Conservation (phyloP, 1,140 invertebrate species). For the Medauroidea extradentata region DNA sequence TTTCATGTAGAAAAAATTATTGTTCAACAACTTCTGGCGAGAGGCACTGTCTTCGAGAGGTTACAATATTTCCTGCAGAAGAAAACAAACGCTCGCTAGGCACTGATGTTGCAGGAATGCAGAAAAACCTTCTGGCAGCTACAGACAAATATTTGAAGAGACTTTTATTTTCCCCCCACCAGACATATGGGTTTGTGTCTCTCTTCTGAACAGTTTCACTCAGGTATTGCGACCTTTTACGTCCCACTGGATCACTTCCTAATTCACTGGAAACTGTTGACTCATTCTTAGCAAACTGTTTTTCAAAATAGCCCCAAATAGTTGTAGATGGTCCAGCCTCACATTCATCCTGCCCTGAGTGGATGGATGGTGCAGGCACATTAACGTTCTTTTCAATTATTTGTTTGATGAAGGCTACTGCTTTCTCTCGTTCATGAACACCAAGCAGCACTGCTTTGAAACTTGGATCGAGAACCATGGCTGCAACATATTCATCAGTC, state of each 20-base stretch:
- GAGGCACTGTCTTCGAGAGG: conserved; percentile 4
- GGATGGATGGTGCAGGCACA: not conserved
- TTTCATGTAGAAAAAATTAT: conserved; percentile 16
- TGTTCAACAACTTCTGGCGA: conserved; percentile 14
- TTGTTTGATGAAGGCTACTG: not conserved
- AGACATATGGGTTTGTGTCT: too few species aligned
- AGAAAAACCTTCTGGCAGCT: conserved; percentile 22
- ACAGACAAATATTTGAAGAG: not conserved
- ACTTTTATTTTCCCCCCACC: conserved; percentile 19
- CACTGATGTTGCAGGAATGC: conserved; percentile 22
- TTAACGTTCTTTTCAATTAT: not conserved
- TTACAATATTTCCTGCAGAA: conserved; percentile 22
- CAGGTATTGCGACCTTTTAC: not conserved
- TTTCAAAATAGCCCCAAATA: conserved; percentile 4
- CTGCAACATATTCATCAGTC: not conserved
- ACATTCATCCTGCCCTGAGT: not conserved
- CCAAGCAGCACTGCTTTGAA: conserved; percentile 1
- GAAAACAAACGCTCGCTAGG: conserved; percentile 28
- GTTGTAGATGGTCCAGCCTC: not conserved
- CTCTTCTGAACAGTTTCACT: conserved; percentile 7
- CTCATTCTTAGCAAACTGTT: conserved; percentile 1
- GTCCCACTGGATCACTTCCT: conserved; percentile 2
- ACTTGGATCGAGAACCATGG: conserved; percentile 6
- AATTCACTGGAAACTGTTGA: not conserved
- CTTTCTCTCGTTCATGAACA: not conserved